Evolutionary conservation across 1,140 invertebrate genomes (phyloP).

Genomic region (Aphelenchoides avenae): DNA sequence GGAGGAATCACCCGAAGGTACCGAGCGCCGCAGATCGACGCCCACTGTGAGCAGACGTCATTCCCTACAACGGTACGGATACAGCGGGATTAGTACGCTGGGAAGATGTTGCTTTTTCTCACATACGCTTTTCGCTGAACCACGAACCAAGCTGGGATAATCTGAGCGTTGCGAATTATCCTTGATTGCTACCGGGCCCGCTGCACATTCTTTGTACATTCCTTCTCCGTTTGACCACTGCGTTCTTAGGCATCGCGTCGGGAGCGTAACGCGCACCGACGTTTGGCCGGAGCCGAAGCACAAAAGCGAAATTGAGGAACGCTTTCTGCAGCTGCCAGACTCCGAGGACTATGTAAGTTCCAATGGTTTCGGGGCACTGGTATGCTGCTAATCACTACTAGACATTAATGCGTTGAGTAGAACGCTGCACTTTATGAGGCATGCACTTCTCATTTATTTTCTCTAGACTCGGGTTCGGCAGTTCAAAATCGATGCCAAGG

Average conservation of each 20-base stretch:
- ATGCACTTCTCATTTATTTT: too few species aligned
- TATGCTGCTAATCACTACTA: too few species aligned
- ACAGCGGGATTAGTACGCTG: neutral
- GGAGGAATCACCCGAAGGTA: neutral
- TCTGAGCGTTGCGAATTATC: too few species aligned
- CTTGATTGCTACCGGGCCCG: too few species aligned
- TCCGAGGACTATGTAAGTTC: slow-evolving; percentile 47
- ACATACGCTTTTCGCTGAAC: slow-evolving; percentile 5
- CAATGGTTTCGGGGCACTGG: too few species aligned
- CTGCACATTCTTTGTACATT: too few species aligned
- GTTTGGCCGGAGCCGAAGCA: slow-evolving; percentile 51
- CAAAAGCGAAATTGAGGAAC: slow-evolving; percentile 47
- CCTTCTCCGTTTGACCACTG: neutral
- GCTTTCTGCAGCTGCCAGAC: slow-evolving; percentile 42
- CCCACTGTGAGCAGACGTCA: slow-evolving; percentile 30
- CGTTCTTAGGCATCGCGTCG: neutral
- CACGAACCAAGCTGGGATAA: neutral
- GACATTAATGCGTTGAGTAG: too few species aligned
- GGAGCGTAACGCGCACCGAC: slow-evolving; percentile 28
- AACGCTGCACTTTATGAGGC: too few species aligned
- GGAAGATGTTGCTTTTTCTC: neutral
- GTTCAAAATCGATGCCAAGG: slow-evolving; percentile 50
- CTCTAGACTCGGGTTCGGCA: slow-evolving; percentile 49
- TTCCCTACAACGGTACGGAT: slow-evolving; percentile 27
- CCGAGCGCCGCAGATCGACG: slow-evolving; percentile 34